phyloP scores from a whole-genome alignment of 2,113 vertebrate genomes.

The Apistogramma diplotaenia region DNA sequence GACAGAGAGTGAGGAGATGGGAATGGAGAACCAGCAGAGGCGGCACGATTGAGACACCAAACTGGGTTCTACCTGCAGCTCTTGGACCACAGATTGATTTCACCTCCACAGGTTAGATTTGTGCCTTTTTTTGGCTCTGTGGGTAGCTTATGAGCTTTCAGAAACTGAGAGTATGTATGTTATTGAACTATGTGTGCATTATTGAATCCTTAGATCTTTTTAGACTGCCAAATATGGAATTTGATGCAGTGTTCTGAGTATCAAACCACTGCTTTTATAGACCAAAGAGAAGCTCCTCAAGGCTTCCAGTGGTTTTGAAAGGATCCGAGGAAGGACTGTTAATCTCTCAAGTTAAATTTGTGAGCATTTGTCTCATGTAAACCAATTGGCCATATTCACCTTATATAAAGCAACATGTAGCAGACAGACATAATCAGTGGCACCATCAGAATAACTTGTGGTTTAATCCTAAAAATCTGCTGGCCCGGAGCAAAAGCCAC shows the following conservation, averaged over 20 bases:
- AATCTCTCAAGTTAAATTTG: neutral
- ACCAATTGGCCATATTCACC: neutral
- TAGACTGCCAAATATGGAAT: neutral
- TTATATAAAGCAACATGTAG: conserved; percentile 7
- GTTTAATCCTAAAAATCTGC: conserved; percentile 18
- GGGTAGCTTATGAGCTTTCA: neutral
- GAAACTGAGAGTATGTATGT: neutral
- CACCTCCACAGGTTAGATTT: conserved; percentile 45
- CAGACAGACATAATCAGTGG: conserved; percentile 39
- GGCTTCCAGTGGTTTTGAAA: neutral
- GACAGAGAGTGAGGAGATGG: conserved; percentile 32
- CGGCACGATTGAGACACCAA: conserved; percentile 38
- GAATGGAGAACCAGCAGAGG: conserved; percentile 52
- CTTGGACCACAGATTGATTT: conserved; percentile 21
- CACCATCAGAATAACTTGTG: conserved; percentile 24
- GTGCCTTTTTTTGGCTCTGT: neutral
- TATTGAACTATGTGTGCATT: accelerated
- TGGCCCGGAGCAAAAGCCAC: conserved; percentile 11
- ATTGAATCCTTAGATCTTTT: neutral
- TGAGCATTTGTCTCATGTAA: neutral
- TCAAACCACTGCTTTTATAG: no score
- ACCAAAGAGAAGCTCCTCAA: neutral
- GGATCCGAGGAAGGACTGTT: neutral
- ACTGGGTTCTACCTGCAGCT: neutral
- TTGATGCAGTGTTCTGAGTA: no score